Percentiles rank a stretch among this genome's conserved stretches.
These are phyloP conservation scores for Spea multiplicata DNA, from an alignment of 2,113 vertebrate species.

Conservation along the genomic window DNA sequence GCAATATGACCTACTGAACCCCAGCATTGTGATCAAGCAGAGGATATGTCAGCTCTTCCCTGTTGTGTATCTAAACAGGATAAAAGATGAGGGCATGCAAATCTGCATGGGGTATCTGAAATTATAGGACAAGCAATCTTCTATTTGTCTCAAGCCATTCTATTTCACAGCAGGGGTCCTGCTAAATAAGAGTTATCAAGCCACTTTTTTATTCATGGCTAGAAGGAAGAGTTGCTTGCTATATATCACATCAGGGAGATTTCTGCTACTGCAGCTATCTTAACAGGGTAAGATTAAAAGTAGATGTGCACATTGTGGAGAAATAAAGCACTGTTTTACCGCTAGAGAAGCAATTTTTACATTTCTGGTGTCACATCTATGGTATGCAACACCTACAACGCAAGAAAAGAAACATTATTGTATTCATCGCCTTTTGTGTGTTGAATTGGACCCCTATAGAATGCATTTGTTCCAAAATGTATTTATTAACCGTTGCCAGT, in stretches of 20 bases:
- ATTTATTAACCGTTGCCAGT: no score
- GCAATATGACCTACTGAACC: constrained; percentile 17
- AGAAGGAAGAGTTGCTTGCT: neutral
- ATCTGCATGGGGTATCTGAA: neutral
- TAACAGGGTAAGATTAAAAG: neutral
- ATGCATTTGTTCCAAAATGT: no score
- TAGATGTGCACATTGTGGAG: neutral
- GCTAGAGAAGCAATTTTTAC: neutral
- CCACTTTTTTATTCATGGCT: constrained; percentile 1
- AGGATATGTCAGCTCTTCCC: constrained; percentile 22
- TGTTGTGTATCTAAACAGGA: constrained; percentile 33
- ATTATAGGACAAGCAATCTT: neutral
- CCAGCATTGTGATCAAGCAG: constrained; percentile 19
- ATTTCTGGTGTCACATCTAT: no score
- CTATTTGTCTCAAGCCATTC: neutral
- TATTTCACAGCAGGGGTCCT: neutral
- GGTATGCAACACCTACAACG: neutral
- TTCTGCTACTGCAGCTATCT: neutral
- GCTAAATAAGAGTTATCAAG: neutral
- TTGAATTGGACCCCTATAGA: neutral
- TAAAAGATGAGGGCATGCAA: constrained; percentile 13
- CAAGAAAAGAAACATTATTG: neutral
- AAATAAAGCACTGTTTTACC: neutral
- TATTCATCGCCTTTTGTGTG: neutral
- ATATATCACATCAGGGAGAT: constrained; percentile 2